Conservation (phyloP, 2,113 vertebrate genomes). For the Megaceryle torquata region DNA sequence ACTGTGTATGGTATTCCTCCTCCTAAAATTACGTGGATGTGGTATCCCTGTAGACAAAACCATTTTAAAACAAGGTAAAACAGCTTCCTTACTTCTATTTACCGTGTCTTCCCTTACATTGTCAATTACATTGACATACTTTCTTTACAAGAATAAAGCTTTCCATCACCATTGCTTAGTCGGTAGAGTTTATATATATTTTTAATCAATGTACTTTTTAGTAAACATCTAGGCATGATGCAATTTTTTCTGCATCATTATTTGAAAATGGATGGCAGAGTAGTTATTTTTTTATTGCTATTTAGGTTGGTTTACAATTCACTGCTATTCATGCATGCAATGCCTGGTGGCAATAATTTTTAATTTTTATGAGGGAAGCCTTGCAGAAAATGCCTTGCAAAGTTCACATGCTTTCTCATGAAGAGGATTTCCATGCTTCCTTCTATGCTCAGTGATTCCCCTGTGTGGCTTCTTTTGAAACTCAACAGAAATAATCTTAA, state of each 20-base stretch:
- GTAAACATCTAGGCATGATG: neutral
- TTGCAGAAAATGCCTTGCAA: neutral
- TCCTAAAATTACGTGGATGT: conserved; percentile 87
- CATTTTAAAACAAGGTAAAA: conserved; percentile 86
- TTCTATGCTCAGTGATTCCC: neutral
- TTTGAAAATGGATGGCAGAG: neutral
- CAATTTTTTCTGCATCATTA: neutral
- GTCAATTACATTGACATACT: neutral
- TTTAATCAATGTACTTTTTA: neutral
- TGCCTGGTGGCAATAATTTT: neutral
- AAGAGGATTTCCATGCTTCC: neutral
- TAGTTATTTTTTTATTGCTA: neutral
- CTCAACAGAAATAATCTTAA: neutral
- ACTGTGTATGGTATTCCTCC: conserved; percentile 86
- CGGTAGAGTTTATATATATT: neutral
- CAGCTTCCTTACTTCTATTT: neutral
- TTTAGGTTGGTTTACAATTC: neutral
- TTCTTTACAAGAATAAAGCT: neutral
- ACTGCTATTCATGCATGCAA: neutral
- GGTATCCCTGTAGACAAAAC: conserved; percentile 84
- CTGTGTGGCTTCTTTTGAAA: neutral
- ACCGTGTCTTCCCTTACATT: neutral
- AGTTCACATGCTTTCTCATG: neutral
- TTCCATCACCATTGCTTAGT: neutral
- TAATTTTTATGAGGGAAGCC: neutral